Evolutionary conservation across 2,888 invertebrate genomes (phyloP).

Genomic region (Monoplex corrugatus): DNA sequence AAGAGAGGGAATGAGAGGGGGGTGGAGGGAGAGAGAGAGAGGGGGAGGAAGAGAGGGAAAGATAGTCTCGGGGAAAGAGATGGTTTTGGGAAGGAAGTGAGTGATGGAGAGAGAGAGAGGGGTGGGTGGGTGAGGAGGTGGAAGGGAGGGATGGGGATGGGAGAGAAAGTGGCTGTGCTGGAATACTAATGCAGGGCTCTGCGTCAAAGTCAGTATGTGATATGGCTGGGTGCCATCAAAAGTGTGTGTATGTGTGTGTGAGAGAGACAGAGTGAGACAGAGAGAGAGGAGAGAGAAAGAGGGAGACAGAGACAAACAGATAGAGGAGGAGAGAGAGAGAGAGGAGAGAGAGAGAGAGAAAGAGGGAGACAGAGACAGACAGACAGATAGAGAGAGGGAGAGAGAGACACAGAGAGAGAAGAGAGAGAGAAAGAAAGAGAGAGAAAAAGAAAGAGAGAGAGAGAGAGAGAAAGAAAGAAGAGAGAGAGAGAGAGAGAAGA

Average conservation of each 20-base stretch:
- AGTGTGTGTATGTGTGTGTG: background rate
- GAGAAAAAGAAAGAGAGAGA: background rate
- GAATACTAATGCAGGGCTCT: too few species aligned
- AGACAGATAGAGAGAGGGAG: background rate
- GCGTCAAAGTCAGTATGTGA: too few species aligned
- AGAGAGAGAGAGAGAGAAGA: slow-evolving; percentile 21
- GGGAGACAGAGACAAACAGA: background rate
- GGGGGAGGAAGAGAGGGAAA: background rate
- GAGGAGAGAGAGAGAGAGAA: too few species aligned
- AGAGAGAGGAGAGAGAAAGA: slow-evolving; percentile 11
- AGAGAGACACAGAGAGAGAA: background rate
- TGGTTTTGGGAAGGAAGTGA: background rate
- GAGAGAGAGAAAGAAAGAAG: background rate
- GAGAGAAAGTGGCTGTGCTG: too few species aligned
- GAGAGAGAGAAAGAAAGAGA: slow-evolving; percentile 25
- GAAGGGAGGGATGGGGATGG: too few species aligned
- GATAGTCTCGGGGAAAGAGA: background rate
- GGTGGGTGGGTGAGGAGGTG: background rate
- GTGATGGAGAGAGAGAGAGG: background rate
- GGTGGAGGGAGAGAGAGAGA: background rate
- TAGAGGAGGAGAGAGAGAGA: background rate
- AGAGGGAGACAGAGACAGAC: background rate
- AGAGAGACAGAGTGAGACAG: background rate
- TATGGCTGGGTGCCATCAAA: too few species aligned
- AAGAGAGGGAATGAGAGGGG: background rate